A percentile compares a stretch with the other conserved stretches of the same genome.
These are phyloP conservation scores for Nesoenas mayeri DNA, from an alignment of 2,113 vertebrate species.

Conservation along the genomic window DNA sequence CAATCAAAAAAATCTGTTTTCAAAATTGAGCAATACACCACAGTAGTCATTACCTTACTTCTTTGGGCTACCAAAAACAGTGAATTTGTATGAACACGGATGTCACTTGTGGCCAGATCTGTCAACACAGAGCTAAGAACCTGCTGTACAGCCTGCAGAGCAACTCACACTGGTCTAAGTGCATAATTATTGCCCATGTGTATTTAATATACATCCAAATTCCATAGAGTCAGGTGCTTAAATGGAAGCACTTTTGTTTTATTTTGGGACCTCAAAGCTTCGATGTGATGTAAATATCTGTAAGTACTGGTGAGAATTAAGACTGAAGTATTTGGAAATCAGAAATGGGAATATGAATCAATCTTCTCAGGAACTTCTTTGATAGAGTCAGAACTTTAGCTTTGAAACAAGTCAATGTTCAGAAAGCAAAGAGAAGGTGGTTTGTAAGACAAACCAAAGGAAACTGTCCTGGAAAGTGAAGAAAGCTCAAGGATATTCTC, in stretches of 20 bases:
- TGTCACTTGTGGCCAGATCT: background rate
- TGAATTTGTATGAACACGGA: background rate
- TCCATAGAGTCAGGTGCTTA: background rate
- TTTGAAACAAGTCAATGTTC: background rate
- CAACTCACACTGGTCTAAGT: background rate
- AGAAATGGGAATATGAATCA: constrained; percentile 5
- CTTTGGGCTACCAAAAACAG: background rate
- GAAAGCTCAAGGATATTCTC: background rate
- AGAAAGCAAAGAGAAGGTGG: background rate
- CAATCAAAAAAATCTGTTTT: background rate
- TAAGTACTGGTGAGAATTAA: background rate
- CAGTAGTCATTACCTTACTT: background rate
- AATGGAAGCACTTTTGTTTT: background rate
- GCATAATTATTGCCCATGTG: background rate
- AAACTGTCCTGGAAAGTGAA: background rate
- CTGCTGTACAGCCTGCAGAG: background rate
- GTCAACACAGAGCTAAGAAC: background rate
- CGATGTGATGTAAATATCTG: background rate
- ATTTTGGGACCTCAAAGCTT: background rate
- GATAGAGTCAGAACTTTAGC: background rate
- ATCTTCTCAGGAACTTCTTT: background rate
- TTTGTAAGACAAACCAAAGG: background rate
- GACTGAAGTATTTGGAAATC: constrained; percentile 2
- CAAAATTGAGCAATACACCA: background rate
- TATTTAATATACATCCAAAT: background rate